Percentiles rank a stretch among this genome's conserved stretches.
phyloP scores from a whole-genome alignment of 2,797 vertebrate genomes.

The Leptatherina wallacei region DNA sequence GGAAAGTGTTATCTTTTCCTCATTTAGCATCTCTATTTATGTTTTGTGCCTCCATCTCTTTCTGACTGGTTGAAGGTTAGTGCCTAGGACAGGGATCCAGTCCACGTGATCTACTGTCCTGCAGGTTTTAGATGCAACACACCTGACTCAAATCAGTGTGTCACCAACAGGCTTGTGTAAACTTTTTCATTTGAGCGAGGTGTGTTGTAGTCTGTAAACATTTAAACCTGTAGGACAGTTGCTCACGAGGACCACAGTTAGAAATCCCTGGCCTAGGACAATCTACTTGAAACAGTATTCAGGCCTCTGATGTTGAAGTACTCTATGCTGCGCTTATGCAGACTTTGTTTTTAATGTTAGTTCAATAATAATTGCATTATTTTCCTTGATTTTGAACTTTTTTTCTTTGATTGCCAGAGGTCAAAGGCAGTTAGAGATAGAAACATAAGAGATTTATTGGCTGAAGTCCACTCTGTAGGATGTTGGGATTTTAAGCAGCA shows the following conservation, averaged over 20 bases:
- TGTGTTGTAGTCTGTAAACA: neutral
- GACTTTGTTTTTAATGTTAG: neutral
- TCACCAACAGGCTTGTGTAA: neutral
- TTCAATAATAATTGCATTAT: neutral
- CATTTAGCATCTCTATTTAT: constrained; percentile 9
- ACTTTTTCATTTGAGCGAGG: neutral
- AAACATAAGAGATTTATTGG: neutral
- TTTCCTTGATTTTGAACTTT: neutral
- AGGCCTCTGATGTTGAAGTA: neutral
- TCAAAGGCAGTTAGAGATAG: neutral
- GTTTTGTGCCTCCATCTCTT: neutral
- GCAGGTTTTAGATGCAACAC: neutral
- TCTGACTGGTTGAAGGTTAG: neutral
- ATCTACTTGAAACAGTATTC: neutral
- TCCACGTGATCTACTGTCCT: neutral
- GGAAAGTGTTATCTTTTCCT: constrained; percentile 7
- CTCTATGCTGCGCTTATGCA: neutral
- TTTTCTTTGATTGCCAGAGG: neutral
- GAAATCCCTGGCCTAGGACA: neutral
- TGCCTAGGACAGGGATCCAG: neutral
- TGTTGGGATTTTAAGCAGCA: neutral
- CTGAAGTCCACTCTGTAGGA: neutral
- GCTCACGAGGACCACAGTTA: neutral
- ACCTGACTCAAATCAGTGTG: neutral
- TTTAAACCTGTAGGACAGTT: neutral